phyloP scores from a whole-genome alignment of 2,888 invertebrate species.

The Cryptops parisi region DNA sequence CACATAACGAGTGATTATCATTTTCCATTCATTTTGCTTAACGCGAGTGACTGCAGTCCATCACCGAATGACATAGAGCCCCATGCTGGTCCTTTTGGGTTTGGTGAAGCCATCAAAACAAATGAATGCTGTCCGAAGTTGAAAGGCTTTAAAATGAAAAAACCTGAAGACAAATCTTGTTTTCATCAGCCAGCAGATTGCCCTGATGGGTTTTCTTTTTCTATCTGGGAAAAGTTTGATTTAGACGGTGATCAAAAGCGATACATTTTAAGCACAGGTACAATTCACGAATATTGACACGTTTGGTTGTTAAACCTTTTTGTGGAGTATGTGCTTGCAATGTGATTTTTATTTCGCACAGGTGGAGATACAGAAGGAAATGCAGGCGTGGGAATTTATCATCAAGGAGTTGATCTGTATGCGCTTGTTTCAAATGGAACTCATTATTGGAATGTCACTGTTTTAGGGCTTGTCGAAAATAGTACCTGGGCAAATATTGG shows the following conservation, averaged over 20 bases:
- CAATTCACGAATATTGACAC: no score
- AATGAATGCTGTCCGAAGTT: not conserved
- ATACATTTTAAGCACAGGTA: not conserved
- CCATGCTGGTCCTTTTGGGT: not conserved
- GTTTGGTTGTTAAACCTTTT: no score
- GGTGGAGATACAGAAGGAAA: not conserved
- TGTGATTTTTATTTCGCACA: no score
- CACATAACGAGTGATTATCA: not conserved
- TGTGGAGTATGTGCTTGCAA: no score
- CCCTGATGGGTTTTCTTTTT: not conserved
- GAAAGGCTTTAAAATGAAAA: not conserved
- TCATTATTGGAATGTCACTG: not conserved
- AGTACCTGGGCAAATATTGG: not conserved
- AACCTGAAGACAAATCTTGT: not conserved
- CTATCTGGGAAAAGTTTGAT: not conserved
- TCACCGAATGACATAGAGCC: not conserved
- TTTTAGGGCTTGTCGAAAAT: not conserved
- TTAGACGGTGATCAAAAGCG: not conserved
- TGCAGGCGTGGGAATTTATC: not conserved
- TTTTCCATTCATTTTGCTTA: not conserved
- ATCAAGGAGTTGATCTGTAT: not conserved
- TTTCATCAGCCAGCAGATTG: not conserved
- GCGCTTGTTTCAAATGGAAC: not conserved
- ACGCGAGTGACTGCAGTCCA: not conserved
- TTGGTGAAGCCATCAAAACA: not conserved